These are phyloP conservation scores for Piprites chloris DNA, from an alignment of 2,113 vertebrate genomes.

Conservation along the genomic window DNA sequence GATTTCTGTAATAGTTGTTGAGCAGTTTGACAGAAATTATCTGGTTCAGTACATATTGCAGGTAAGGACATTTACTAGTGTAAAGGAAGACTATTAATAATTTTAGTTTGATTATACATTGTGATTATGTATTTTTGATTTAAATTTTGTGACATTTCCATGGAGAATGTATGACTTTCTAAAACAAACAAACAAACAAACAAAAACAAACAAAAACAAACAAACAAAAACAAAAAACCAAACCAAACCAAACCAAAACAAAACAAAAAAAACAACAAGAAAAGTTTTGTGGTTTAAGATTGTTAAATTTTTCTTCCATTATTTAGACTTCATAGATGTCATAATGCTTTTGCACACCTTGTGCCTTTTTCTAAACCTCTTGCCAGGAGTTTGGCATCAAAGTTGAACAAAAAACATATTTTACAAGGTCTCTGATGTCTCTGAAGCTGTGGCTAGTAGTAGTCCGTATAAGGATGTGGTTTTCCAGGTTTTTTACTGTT, in stretches of 20 bases:
- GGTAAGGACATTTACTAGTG: background rate
- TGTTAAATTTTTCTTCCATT: background rate
- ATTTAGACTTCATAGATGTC: background rate
- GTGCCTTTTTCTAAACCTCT: background rate
- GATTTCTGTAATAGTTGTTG: background rate
- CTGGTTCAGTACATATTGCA: background rate
- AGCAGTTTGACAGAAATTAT: background rate
- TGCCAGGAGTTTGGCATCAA: background rate
- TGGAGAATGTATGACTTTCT: background rate
- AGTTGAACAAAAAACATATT: background rate
- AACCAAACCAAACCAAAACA: too few species aligned
- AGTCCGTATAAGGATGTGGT: fast-evolving
- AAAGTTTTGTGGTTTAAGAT: background rate
- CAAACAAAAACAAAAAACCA: too few species aligned
- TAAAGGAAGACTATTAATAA: background rate
- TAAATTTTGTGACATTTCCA: background rate
- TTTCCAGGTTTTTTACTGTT: too few species aligned
- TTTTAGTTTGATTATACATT: background rate
- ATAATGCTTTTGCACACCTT: fast-evolving
- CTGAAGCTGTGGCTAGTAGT: background rate
- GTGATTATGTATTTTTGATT: background rate
- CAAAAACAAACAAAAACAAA: too few species aligned
- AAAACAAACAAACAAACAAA: too few species aligned
- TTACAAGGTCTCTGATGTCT: background rate
- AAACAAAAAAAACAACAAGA: too few species aligned